Base-by-base conservation (phyloP, 2,113 vertebrate genomes). In the Murina feae region DNA sequence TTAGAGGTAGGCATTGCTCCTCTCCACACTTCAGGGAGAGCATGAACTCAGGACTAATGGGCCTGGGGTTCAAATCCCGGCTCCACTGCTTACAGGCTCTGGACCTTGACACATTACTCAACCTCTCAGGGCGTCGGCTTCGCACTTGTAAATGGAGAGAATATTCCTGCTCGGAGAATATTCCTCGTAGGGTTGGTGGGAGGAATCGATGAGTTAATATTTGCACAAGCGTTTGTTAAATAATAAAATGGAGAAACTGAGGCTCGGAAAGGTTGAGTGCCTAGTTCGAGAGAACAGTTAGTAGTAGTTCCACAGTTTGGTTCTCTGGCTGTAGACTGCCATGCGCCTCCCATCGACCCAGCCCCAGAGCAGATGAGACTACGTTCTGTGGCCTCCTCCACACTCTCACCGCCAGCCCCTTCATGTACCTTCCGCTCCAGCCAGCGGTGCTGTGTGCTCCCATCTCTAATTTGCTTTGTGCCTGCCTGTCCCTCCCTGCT, bases 381-480 rank as follows among this genome's bases (percentile, higher is more conserved):
- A 2, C 25, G 9, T 13, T 17, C 47, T 7, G 32, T 14, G 37
- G 35, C 35, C 63, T 47, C 20, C 1, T 2, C 72, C 49, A 4
- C 78, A 12, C 23, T 17, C 21, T 68, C 53, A 5, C 53, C 42
- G 16, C 23, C 10, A 10, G 11, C 10, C 53, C 7, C 30, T 8
- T 16, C 68, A 1, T 1, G 39, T 32, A 28, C 1, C 5, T 30
- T 35, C 69, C 1, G 14, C n/a, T 21, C 9, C 53, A 6, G 74
- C 30, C 20, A 3, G 10, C 25, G 9, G 6, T 5, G 66, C 37
- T 11, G 1, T 1, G 1, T 14, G 32, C 23, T 30, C 18, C 49
- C 17, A 3, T 4, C n/a, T 58, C 69, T 44, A 7, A 16, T 2
- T 14, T 83, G 63, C n/a, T 25, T 68, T 17, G 30, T 39, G 49